Base-by-base conservation (phyloP, 2,113 vertebrate species). In the Phalacrocorax carbo region DNA sequence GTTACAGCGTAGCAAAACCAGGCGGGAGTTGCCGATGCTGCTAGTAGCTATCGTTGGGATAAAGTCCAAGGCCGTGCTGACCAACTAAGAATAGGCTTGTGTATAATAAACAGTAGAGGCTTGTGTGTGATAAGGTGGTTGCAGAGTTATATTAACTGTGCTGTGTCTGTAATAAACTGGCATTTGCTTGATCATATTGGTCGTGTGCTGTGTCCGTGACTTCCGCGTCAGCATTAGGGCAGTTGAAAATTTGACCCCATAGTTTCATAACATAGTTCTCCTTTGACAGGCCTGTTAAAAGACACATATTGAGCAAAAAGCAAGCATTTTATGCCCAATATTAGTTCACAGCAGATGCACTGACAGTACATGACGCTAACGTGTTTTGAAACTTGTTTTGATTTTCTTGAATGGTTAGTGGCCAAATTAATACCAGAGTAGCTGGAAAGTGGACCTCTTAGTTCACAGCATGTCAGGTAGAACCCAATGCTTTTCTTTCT, bases 341-440 rank as follows among this genome's bases (percentile, higher is more conserved):
- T 38, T 9, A 58, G 21, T 34, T 26, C 1, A 4, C 14, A 32
- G 70, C 36, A 34, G 11, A 5, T 14, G 22, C 51, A 4, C n/a
- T 20, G 29, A 6, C 13, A 32, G 30, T n/a, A 30, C 0, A 0
- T 0, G 3, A 46, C 9, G 19, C 40, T 38, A 44, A 16, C 2
- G 0, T 14, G 36, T 38, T 86, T 44, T 21, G 36, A 65, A 40
- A 25, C 7, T 36, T 68, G 10, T 30, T 75, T 75, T 32, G 16
- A 46, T 14, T 75, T 90, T 80, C 34, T 57, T n/a, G 40, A 22
- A 2, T 6, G 64, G 20, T 29, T 77, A 13, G 34, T 1, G 12
- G 7, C 11, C 22, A 3, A 64, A 55, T 29, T 36, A 36, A 13
- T 16, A 26, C 3, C 58, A 32, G n/a, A 25, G 21, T 0, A 21